These are phyloP conservation scores for Venustaconcha ellipsiformis DNA, from an alignment of 1,140 invertebrate genomes.

Conservation along the genomic window DNA sequence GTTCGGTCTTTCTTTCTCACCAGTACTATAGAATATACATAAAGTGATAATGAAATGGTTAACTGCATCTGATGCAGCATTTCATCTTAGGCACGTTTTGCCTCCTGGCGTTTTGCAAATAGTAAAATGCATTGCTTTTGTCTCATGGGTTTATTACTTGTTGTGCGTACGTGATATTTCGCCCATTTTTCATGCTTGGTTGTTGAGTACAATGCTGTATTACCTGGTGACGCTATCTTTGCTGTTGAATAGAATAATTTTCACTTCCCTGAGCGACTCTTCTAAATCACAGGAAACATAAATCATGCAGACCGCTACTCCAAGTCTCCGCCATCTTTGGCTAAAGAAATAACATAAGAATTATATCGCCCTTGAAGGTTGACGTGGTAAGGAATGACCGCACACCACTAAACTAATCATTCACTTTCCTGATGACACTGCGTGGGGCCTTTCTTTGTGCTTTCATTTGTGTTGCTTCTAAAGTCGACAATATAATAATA, in stretches of 20 bases:
- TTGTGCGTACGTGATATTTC: too few relatives aligned
- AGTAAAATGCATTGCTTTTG: not conserved
- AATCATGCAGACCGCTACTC: not conserved
- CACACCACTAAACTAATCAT: slow-evolving; percentile 5
- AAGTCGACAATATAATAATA: slow-evolving; percentile 15
- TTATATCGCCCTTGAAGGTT: slow-evolving; percentile 5
- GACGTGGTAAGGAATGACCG: not conserved
- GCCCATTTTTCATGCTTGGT: not conserved
- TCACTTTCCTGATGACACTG: not conserved
- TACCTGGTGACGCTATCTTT: not conserved
- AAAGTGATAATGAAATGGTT: too few relatives aligned
- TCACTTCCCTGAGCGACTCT: not conserved
- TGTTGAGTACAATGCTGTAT: not conserved
- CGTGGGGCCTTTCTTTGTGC: slow-evolving; percentile 12
- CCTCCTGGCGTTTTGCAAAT: not conserved
- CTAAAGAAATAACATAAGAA: slow-evolving; percentile 1
- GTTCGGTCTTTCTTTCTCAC: too few relatives aligned
- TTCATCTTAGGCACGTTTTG: too few relatives aligned
- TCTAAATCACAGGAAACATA: not conserved
- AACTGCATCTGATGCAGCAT: too few relatives aligned
- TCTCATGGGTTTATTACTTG: not conserved
- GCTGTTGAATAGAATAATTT: not conserved
- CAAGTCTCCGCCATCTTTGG: too few relatives aligned
- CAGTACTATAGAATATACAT: too few relatives aligned
- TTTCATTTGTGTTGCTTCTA: slow-evolving; percentile 6